Conservation (phyloP, 2,113 vertebrate species). For the Heterotilapia buettikoferi region DNA sequence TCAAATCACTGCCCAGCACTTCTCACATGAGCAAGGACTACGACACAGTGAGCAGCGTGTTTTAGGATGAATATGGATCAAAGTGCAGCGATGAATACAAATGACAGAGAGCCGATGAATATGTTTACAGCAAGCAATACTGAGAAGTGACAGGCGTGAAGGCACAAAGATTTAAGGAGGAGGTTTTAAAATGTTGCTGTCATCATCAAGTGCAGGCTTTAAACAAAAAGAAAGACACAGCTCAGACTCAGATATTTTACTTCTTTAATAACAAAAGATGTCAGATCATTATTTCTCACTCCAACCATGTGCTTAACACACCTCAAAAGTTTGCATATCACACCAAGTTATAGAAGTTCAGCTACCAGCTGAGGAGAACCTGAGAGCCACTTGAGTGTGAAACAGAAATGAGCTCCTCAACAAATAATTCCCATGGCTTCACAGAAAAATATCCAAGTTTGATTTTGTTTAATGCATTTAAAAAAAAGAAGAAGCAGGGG, state of each 20-base stretch:
- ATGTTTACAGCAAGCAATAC: neutral
- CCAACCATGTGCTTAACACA: neutral
- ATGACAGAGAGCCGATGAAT: neutral
- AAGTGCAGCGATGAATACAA: neutral
- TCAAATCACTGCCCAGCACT: slow-evolving; percentile 74
- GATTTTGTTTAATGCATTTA: neutral
- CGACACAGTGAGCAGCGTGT: slow-evolving; percentile 69
- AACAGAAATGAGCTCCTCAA: neutral
- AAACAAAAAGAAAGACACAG: neutral
- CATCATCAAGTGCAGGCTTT: neutral
- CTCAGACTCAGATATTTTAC: neutral
- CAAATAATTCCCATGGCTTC: neutral
- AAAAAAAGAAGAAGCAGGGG: neutral
- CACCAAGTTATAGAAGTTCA: neutral
- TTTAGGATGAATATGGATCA: slow-evolving; percentile 32
- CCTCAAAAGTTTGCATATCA: neutral
- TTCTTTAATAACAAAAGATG: neutral
- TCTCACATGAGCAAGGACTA: slow-evolving; percentile 67
- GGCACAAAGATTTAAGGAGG: neutral
- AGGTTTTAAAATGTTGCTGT: neutral
- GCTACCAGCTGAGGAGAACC: neutral
- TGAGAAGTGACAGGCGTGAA: neutral
- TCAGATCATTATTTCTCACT: neutral
- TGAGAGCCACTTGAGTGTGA: neutral
- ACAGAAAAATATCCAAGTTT: neutral